Evolutionary conservation across 1,140 invertebrate genomes (phyloP).

Genomic region (Lasioglossum albipes): DNA sequence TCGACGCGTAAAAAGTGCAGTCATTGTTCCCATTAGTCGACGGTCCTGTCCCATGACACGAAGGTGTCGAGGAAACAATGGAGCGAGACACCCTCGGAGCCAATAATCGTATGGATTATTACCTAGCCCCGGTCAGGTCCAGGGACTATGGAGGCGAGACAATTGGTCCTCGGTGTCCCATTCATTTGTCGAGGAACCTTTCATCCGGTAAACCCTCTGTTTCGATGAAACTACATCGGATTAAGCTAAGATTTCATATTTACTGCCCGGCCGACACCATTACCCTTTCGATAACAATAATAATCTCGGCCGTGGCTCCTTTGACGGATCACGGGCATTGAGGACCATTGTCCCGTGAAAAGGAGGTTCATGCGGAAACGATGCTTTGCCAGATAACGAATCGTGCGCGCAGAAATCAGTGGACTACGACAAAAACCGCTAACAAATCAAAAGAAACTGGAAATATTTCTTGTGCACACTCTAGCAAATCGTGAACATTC

Average conservation of each 20-base stretch:
- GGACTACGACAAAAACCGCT: too few species aligned
- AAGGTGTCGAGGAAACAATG: constrained; percentile 7
- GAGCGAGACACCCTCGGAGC: not conserved
- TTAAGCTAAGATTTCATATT: not conserved
- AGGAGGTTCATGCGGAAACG: too few species aligned
- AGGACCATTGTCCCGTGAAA: too few species aligned
- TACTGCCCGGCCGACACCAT: not conserved
- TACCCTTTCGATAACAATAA: too few species aligned
- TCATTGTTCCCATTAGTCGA: not conserved
- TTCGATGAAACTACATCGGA: not conserved
- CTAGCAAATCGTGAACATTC: too few species aligned
- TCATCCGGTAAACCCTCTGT: not conserved
- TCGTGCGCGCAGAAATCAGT: too few species aligned
- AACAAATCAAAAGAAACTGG: too few species aligned
- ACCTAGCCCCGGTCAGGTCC: not conserved
- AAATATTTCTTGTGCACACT: too few species aligned
- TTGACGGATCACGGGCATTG: too few species aligned
- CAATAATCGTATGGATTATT: constrained; percentile 32
- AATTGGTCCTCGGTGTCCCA: not conserved
- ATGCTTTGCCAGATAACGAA: too few species aligned
- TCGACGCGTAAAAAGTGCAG: not conserved
- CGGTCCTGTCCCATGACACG: not conserved
- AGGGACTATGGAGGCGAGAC: not conserved
- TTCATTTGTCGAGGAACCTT: constrained; percentile 18
- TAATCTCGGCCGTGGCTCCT: too few species aligned